phyloP scores from a whole-genome alignment of 2,113 vertebrate genomes.

The Tyto alba region DNA sequence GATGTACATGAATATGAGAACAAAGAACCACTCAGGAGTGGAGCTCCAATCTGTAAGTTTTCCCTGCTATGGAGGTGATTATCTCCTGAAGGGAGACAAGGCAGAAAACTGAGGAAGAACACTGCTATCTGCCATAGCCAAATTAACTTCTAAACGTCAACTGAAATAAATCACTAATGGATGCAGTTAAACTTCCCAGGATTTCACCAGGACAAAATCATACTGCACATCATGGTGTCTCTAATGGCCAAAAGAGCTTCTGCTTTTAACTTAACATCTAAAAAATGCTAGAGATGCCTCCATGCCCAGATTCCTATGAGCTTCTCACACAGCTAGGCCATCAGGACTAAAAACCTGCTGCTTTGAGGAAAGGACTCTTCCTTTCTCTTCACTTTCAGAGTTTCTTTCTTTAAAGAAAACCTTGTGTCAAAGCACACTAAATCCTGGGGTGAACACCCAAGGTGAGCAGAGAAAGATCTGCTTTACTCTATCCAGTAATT shows the following conservation, averaged over 20 bases:
- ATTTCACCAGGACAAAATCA: not conserved
- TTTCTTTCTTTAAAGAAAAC: not conserved
- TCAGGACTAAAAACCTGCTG: not conserved
- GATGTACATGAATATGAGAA: not conserved
- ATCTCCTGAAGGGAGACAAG: not conserved
- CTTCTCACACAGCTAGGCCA: not conserved
- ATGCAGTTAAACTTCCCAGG: not conserved
- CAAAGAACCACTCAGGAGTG: not conserved
- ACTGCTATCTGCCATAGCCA: not conserved
- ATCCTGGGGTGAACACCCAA: not conserved
- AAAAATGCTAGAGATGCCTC: not conserved
- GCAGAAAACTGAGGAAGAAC: not conserved
- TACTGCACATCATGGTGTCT: not conserved
- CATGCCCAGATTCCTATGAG: not conserved
- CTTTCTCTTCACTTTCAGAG: not conserved
- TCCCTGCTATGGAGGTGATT: not conserved
- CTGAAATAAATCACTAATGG: not conserved
- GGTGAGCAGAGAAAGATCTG: not conserved
- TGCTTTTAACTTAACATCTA: not conserved
- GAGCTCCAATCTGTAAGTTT: not conserved
- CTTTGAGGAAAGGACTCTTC: not conserved
- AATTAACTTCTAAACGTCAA: not conserved
- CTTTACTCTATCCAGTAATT: not conserved
- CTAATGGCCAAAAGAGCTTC: not conserved
- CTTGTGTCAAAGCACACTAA: not conserved